Base-by-base conservation (phyloP, 2,888 invertebrate species). In the Sarcophaga rosellei region DNA sequence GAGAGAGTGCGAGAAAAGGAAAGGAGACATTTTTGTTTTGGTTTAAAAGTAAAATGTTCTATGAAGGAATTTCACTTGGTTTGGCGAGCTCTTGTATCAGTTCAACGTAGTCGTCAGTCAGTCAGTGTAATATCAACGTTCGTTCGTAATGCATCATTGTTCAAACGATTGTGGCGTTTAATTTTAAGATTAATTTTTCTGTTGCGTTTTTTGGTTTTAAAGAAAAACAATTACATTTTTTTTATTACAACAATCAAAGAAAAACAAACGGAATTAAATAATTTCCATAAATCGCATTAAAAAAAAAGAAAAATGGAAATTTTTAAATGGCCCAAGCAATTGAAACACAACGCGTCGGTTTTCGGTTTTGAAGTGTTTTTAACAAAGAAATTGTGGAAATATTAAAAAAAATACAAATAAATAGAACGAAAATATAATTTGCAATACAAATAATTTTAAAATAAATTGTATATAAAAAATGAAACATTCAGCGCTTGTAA, bases 41-140 rank as follows among this genome's bases (percentile, higher is more conserved):
- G 0, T 35, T 35, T 35, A 35, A 35, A 35, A 35, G 53, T 53
- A 15, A 15, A 53, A 53, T 5, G 1, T 15, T 53, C 17, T 4
- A 17, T 53, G 53, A 17, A 53, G 15, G 12, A 47, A 53, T 53
- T 53, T 53, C 17, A 35, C 10, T 35, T 35, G 35, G 1, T 35
- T 35, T 1, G 2, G 0, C 35, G 35, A 35, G 35, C 35, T 35
- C 35, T 35, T 35, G 10, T 35, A 35, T 35, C 35, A 35, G 35
- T 35, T 35, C 35, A 35, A 35, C 10, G 35, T 35, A 35, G 35
- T 87, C 80, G 35, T 87, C 80, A 88, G 89, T 86, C 69, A 69
- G 12, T 88, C 91, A 91, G 92, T 91, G 90, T 89, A 88, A 87
- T 90, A 89, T 87, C 88, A 90, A 90, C 89, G 88, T 88, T 91